Evolutionary conservation across 2,888 invertebrate genomes (phyloP).

Genomic region (Tubulanus polymorphus): DNA sequence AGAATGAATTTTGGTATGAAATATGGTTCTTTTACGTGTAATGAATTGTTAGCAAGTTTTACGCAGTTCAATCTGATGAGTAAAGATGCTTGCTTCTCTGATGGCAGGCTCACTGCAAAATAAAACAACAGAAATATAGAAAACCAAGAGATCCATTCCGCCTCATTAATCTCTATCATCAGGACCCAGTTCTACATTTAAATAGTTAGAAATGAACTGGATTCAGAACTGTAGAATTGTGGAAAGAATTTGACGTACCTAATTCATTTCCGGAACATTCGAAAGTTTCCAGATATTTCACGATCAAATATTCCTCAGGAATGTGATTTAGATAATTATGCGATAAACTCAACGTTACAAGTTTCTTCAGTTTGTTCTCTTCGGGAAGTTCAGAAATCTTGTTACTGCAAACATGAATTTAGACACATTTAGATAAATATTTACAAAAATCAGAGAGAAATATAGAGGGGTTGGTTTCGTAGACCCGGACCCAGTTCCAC

Average conservation of each 20-base stretch:
- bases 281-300: conserved; percentile 30
- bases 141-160: too few species aligned
- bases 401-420: conserved; percentile 29
- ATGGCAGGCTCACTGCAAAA: conserved; percentile 32
- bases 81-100: conserved; percentile 24
- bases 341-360: conserved; percentile 32
- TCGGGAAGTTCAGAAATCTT: conserved; percentile 26
- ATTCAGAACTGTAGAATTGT: background rate
- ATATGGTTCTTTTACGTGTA: conserved; percentile 35
- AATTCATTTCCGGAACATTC: conserved; percentile 33
- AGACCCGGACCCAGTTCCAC: background rate
- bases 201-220: too few species aligned
- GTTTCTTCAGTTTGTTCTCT: conserved; percentile 23
- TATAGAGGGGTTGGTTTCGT: too few species aligned
- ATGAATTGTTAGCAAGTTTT: conserved; percentile 32
- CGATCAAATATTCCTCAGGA: conserved; percentile 35
- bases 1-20: conserved; percentile 44
- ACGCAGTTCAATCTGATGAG: conserved; percentile 31
- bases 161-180: too few species aligned
- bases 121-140: background rate
- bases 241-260: conserved; percentile 22
- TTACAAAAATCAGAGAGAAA: background rate
- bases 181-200: too few species aligned
- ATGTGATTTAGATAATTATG: conserved; percentile 32
- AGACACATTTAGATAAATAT: too few species aligned